Percentiles rank a stretch among this genome's conserved stretches.
Evolutionary conservation across 2,113 vertebrate species (phyloP).

Genomic region (Beaufortia kweichowensis): DNA sequence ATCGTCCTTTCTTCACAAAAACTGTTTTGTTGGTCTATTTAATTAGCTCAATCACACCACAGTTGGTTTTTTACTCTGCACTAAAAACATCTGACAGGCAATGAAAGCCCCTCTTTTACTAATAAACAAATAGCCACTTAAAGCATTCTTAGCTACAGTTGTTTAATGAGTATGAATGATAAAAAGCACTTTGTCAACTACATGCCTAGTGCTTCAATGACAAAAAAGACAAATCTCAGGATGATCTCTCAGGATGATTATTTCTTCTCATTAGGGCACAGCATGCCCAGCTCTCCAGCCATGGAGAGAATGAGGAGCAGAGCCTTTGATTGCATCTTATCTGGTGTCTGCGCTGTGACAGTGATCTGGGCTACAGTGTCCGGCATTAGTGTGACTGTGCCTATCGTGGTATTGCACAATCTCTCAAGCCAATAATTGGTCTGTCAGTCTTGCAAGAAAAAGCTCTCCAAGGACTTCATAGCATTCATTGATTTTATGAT

Average conservation of each 20-base stretch:
- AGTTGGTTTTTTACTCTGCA: background rate
- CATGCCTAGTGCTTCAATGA: slow-evolving; percentile 8
- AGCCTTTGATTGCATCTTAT: slow-evolving; percentile 23
- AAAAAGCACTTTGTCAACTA: background rate
- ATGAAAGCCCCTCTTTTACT: background rate
- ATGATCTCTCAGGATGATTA: slow-evolving; percentile 30
- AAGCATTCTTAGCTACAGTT: background rate
- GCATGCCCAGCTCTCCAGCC: slow-evolving; percentile 7
- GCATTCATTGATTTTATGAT: slow-evolving; percentile 25
- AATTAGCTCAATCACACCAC: background rate
- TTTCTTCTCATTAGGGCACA: slow-evolving; percentile 18
- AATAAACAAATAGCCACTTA: background rate
- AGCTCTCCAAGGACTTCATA: slow-evolving; percentile 27
- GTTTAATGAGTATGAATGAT: slow-evolving; percentile 9
- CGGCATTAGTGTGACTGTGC: slow-evolving; percentile 12
- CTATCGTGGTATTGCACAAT: slow-evolving; percentile 20
- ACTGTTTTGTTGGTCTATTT: slow-evolving; percentile 12
- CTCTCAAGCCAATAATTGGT: slow-evolving; percentile 19
- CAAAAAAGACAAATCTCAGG: background rate
- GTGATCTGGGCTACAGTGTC: background rate
- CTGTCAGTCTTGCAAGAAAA: slow-evolving; percentile 24
- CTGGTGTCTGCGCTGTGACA: slow-evolving; percentile 26
- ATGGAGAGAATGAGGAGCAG: background rate
- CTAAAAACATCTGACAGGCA: background rate
- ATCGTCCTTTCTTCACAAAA: background rate